Evolutionary conservation across 2,888 invertebrate species (phyloP), one percentile per base, ranked within the genome.

Genomic region (Blastobasis adustella): DNA sequence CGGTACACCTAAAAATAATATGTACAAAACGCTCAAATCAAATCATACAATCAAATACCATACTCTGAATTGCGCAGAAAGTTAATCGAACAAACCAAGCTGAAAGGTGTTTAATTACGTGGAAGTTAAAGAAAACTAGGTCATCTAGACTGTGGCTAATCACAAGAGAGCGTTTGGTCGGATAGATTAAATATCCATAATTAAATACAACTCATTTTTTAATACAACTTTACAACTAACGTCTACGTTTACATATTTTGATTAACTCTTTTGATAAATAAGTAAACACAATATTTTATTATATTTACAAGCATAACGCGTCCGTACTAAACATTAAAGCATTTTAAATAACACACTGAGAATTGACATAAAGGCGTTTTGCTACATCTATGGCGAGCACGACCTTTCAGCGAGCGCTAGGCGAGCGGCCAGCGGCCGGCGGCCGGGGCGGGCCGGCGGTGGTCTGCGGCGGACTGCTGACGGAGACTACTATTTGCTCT

Each of bases 301-400:
- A 84, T 88, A 88, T 88, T 85, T 88, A 88, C 88, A 88, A 86
- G 87, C 88, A 79, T 83, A 86, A 85, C 82, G 79, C 76, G 78
- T 80, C 71, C 77, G 72, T 80, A 82, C 84, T 83, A 81, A 77
- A 81, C 71, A 81, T 67, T 85, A 77, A 87, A 88, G 87, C 87
- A 76, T 84, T 78, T 83, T 87, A 86, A 87, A 87, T 86, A 85
- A 87, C 86, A 87, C 87, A 87, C 87, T 86, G 87, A 88, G 87
- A 88, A 85, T 85, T 85, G 86, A 86, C 86, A 83, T 82, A 81
- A 84, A 83, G 85, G 86, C 84, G 78, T 80, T 80, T 80, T 72
- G 85, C 85, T 80, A 85, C 74, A 80, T 69, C 73, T 66, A 82
- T 76, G 79, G 82, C 84, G 77, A 81, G 79, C 79, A 23, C 23